Conservation (phyloP, 2,797 vertebrate species). For the Heteromormyrus szaboi region DNA sequence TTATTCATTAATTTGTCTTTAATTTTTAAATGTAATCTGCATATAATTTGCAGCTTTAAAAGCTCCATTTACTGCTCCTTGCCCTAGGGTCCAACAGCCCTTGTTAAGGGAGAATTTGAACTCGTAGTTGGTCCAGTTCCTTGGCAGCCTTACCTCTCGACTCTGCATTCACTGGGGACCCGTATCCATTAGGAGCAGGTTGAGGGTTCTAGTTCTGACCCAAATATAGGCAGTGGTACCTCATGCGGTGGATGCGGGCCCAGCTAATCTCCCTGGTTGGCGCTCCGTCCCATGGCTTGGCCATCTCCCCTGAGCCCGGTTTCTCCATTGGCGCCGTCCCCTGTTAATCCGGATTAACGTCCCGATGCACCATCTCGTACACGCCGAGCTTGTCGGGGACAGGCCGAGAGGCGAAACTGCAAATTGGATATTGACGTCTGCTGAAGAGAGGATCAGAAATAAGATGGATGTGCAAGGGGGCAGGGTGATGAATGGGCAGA, state of each 20-base stretch:
- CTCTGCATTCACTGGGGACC: neutral
- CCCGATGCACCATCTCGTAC: neutral
- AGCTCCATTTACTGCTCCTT: neutral
- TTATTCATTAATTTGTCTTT: neutral
- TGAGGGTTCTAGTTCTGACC: neutral
- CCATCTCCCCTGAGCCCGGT: neutral
- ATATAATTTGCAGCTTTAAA: neutral
- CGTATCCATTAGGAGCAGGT: neutral
- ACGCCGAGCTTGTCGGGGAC: neutral
- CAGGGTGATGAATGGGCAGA: neutral
- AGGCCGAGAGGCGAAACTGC: neutral
- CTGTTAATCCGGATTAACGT: neutral
- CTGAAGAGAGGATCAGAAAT: neutral
- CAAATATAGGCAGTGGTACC: neutral
- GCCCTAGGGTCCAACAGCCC: neutral
- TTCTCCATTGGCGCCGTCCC: neutral
- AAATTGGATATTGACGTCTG: conserved; percentile 7
- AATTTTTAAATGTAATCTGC: neutral
- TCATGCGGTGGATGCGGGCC: neutral
- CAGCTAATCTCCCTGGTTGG: neutral
- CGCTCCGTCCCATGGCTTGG: neutral
- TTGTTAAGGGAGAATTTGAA: neutral
- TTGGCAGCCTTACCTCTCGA: neutral
- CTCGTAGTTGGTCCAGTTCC: neutral
- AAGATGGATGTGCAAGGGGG: neutral